These are phyloP conservation scores for Clytia hemisphaerica DNA, from an alignment of 30 jellyfish, hydroid and myxozoan genomes.

Conservation along the genomic window DNA sequence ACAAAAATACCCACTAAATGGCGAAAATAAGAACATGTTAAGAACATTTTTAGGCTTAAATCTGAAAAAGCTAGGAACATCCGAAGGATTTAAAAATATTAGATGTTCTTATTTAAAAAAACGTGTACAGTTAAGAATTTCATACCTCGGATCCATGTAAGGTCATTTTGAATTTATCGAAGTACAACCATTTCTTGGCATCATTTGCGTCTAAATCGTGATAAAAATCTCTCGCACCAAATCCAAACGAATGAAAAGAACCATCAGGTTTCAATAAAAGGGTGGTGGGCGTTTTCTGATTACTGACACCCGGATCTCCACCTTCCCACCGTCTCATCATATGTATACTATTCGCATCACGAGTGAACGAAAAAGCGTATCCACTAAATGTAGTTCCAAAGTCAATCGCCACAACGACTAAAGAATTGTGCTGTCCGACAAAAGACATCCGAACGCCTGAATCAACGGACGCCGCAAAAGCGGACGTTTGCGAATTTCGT, in stretches of 20 bases:
- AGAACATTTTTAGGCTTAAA: too few relatives aligned
- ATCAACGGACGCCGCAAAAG: slow-evolving; percentile 84
- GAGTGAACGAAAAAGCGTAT: slow-evolving; percentile 88
- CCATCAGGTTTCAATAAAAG: slow-evolving; percentile 92
- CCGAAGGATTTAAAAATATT: too few relatives aligned
- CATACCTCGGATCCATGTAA: slow-evolving; percentile 87
- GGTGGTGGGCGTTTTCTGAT: slow-evolving; percentile 95
- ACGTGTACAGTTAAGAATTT: too few relatives aligned
- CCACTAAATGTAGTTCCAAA: slow-evolving; percentile 97
- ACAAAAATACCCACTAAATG: too few relatives aligned
- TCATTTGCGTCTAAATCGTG: slow-evolving; percentile 87
- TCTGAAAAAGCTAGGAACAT: too few relatives aligned
- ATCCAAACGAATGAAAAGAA: slow-evolving; percentile 87
- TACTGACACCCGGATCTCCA: slow-evolving; percentile 94
- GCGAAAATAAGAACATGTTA: too few relatives aligned
- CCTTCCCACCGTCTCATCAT: slow-evolving; percentile 99
- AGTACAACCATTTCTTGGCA: slow-evolving; percentile 87
- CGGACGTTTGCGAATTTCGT: slow-evolving; percentile 66
- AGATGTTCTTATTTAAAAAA: too few relatives aligned
- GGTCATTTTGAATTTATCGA: slow-evolving; percentile 85
- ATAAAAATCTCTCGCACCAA: slow-evolving; percentile 88
- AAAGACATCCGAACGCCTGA: slow-evolving; percentile 91
- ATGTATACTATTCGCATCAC: slow-evolving; percentile 86
- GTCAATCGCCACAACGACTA: slow-evolving; percentile 95
- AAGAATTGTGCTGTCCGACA: slow-evolving; percentile 69